Conservation (phyloP, 2,113 vertebrate species). For the Xiphophorus hellerii region DNA sequence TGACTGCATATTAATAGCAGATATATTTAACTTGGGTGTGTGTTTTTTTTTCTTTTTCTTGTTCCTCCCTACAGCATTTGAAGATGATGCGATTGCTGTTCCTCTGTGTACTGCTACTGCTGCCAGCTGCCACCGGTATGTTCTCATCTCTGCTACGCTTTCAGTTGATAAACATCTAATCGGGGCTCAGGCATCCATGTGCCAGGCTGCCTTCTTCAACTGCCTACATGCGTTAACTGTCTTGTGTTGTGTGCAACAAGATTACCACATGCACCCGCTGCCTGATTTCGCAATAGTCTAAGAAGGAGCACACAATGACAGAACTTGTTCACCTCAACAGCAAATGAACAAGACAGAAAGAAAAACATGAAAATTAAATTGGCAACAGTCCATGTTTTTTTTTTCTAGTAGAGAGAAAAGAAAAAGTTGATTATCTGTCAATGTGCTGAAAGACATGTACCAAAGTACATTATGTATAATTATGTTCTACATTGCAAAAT, state of each 20-base stretch:
- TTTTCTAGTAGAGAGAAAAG: neutral
- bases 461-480: neutral
- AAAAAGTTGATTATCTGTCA: neutral
- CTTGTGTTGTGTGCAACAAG: conserved; percentile 10
- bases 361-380: conserved; percentile 17
- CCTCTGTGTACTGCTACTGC: conserved; percentile 77
- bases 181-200: conserved; percentile 29
- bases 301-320: neutral
- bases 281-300: conserved; percentile 3
- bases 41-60: conserved; percentile 18
- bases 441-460: neutral
- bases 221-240: conserved; percentile 10
- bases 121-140: conserved; percentile 74
- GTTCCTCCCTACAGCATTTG: conserved; percentile 63
- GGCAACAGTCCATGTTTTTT: neutral
- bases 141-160: conserved; percentile 58
- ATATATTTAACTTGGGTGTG: conserved; percentile 61
- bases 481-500: neutral
- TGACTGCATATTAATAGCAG: conserved; percentile 59
- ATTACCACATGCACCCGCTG: conserved; percentile 7
- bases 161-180: conserved; percentile 73
- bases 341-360: conserved; percentile 14
- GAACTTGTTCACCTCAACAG: neutral
- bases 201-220: conserved; percentile 45
- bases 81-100: conserved; percentile 82